Percentiles rank a stretch among this genome's conserved stretches.
Conservation (phyloP, 92 coral and sea anemone genomes). For the Blastomussa wellsi region DNA sequence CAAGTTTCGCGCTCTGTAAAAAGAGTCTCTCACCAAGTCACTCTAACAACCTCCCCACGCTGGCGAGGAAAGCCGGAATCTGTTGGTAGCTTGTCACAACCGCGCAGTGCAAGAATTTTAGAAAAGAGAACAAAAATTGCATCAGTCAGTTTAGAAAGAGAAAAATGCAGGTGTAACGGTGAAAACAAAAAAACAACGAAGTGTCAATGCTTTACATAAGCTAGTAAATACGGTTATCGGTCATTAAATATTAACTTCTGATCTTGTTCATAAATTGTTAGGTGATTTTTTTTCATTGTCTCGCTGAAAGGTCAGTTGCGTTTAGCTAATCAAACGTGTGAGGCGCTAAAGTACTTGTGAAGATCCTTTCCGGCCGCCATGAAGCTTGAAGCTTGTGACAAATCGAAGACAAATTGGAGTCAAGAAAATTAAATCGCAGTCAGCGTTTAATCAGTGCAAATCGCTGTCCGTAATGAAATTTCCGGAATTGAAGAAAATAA, state of each 20-base stretch:
- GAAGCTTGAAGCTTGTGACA: background rate
- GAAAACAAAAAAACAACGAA: background rate
- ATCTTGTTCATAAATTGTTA: conserved; percentile 4
- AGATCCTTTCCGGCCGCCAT: conserved; percentile 21
- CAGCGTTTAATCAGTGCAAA: conserved; percentile 17
- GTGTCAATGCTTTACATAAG: background rate
- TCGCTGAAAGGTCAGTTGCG: background rate
- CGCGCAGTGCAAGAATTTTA: background rate
- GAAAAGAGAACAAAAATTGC: background rate
- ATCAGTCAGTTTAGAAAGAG: background rate
- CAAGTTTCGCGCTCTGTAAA: too few species aligned
- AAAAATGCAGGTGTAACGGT: background rate
- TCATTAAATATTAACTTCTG: background rate
- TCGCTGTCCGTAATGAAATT: conserved; percentile 1
- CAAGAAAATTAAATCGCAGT: background rate
- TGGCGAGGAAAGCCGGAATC: background rate
- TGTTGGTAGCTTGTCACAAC: too few species aligned
- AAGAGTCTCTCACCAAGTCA: too few species aligned
- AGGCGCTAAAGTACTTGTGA: conserved; percentile 34
- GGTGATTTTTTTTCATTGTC: conserved; percentile 3
- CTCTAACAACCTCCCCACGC: background rate
- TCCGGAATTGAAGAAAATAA: conserved; percentile 20
- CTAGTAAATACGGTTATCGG: background rate
- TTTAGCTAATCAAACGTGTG: conserved; percentile 2
- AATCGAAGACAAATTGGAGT: conserved; percentile 29